Evolutionary conservation across 1,140 invertebrate species (phyloP), one percentile per base, ranked within the genome.

Genomic region (Pararge aegeria): DNA sequence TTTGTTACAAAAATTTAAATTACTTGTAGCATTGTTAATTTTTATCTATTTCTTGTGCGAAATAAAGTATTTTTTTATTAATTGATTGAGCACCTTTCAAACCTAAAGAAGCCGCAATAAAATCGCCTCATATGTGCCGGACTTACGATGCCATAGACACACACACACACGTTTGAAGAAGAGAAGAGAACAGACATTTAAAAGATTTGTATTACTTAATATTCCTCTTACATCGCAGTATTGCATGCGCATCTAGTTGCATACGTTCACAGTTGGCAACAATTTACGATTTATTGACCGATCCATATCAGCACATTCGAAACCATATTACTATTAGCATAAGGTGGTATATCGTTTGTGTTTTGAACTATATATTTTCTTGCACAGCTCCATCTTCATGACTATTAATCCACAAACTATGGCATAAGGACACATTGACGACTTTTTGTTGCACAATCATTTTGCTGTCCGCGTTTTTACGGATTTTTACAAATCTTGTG

Each of bases 381-480:
- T 46, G 9, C 16, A 46, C 42, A 20, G 42, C 42, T 16, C 29
- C 49, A 29, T 61, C 60, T 55, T 62, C 46, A 56, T 50, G 34
- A 60, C 66, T 68, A 68, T 61, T 64, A 56, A 68, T 67, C 61
- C 65, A 46, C 44, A 55, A 12, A 34, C 3, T 34, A n/a, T 10
- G n/a, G 10, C 0, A 0, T 34, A 1, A 1, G 10, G 12, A 0
- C 10, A 34, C 30, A 34, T 34, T 34, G 3, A 3, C 30, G 30
- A 34, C 30, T 34, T 34, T 34, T 12, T 34, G 30, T 34, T 34
- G 10, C 12, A 12, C 1, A 34, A 12, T 3, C 1, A 7, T 30
- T 30, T 6, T 27, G 5, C 10, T 27, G 1, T 7, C 10, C 27
- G 4, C 27, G 5, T 27, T 24, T 7, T 24, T 24, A 4, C 7